A percentile compares a stretch with the other conserved stretches of the same genome.
These are phyloP conservation scores for Zaprionus nigranus DNA, from an alignment of 1,140 invertebrate species.

Conservation along the genomic window DNA sequence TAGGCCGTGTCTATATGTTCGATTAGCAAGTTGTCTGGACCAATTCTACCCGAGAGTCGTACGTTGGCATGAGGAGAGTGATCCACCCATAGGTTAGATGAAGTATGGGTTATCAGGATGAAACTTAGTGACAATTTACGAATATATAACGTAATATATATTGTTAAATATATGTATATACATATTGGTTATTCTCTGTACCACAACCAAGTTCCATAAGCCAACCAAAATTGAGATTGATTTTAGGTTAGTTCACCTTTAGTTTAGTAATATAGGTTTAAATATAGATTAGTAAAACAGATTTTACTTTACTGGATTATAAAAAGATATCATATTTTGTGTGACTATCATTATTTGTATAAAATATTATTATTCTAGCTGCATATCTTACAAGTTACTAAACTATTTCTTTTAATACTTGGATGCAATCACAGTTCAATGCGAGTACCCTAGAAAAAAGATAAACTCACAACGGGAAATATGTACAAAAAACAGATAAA, in stretches of 20 bases:
- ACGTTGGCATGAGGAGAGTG: background rate
- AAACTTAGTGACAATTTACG: background rate
- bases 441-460: background rate
- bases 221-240: background rate
- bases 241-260: too few relatives aligned
- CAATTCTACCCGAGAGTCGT: conserved; percentile 1
- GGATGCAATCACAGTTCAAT: background rate
- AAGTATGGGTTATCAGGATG: background rate
- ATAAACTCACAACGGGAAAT: background rate
- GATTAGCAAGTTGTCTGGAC: background rate
- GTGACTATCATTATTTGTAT: background rate
- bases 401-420: background rate
- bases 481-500: background rate
- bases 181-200: background rate
- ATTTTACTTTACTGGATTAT: too few relatives aligned
- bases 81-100: background rate
- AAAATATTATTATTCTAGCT: background rate
- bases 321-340: background rate
- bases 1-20: conserved; percentile 13
- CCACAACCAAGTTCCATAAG: background rate
- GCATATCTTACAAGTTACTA: background rate
- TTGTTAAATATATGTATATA: background rate
- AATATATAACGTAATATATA: too few relatives aligned
- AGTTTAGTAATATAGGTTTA: too few relatives aligned
- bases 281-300: too few relatives aligned